Percentiles rank a stretch among this genome's conserved stretches.
Evolutionary conservation across 92 coral and sea anemone species (phyloP).

Genomic region (Meandrina meandrites): DNA sequence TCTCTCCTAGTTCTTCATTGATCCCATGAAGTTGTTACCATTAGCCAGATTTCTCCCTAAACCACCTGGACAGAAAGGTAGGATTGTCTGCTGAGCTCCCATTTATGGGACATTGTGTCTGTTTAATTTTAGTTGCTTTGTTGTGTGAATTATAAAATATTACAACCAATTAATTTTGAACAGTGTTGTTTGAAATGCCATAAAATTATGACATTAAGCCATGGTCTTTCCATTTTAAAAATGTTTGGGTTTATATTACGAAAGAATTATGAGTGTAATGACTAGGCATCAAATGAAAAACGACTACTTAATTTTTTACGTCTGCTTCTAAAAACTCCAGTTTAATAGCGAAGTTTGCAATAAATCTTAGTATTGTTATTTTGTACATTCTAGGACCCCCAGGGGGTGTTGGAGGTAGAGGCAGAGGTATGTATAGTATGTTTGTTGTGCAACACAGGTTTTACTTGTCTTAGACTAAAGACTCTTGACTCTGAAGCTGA

Average conservation of each 20-base stretch:
- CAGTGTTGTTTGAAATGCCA: no score
- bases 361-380: background rate
- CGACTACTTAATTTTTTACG: no score
- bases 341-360: no score
- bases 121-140: background rate
- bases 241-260: no score
- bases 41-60: constrained; percentile 88
- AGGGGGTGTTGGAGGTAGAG: constrained; percentile 84
- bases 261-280: no score
- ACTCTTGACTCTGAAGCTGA: no score
- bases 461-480: background rate
- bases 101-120: background rate
- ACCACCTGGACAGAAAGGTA: constrained; percentile 85
- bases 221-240: no score
- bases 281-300: no score
- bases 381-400: constrained; percentile 33
- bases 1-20: constrained; percentile 86
- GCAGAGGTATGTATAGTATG: constrained; percentile 44
- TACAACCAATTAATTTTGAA: background rate
- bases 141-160: background rate
- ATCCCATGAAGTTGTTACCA: constrained; percentile 93
- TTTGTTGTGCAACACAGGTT: background rate
- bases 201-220: no score
- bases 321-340: no score
- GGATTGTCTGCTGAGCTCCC: background rate